A percentile compares a stretch with the other conserved stretches of the same genome.
Evolutionary conservation across 1,140 invertebrate genomes (phyloP).

Genomic region (Branchinecta lynchi): DNA sequence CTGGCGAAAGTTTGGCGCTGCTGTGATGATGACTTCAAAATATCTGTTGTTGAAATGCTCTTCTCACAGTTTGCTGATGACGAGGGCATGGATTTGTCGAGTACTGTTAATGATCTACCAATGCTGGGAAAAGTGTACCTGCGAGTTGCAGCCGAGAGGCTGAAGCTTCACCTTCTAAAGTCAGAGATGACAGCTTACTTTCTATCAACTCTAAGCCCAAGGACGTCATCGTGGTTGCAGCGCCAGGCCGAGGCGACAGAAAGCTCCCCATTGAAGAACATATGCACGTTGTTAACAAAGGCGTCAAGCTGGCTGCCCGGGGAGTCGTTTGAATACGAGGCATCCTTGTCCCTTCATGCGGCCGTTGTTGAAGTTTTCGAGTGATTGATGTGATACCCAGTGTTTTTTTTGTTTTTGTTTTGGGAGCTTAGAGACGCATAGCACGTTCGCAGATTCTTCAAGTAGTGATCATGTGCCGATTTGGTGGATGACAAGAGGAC

Average conservation of each 20-base stretch:
- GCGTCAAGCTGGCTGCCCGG: not conserved
- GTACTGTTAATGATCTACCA: not conserved
- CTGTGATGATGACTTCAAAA: not conserved
- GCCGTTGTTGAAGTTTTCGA: not conserved
- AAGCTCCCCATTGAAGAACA: not conserved
- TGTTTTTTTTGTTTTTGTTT: not conserved
- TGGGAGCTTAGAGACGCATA: not conserved
- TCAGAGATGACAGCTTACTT: not conserved
- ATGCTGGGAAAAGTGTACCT: not conserved
- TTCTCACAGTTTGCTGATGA: not conserved
- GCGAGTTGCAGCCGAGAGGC: not conserved
- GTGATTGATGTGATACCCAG: not conserved
- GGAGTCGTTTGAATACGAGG: not conserved
- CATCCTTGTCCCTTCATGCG: not conserved
- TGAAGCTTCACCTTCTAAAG: not conserved
- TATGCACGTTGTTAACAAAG: not conserved
- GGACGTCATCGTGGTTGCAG: not conserved
- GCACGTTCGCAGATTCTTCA: slow-evolving; percentile 1
- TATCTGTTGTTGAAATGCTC: not conserved
- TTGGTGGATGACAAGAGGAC: too few species aligned
- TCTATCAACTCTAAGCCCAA: not conserved
- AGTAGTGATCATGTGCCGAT: too few species aligned
- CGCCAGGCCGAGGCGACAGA: not conserved
- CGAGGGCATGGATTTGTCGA: not conserved
- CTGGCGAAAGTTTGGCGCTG: not conserved